Percentiles rank a stretch among this genome's conserved stretches.
Conservation (phyloP, 2,113 vertebrate species). For the Cyprinodon brontotheroides region DNA sequence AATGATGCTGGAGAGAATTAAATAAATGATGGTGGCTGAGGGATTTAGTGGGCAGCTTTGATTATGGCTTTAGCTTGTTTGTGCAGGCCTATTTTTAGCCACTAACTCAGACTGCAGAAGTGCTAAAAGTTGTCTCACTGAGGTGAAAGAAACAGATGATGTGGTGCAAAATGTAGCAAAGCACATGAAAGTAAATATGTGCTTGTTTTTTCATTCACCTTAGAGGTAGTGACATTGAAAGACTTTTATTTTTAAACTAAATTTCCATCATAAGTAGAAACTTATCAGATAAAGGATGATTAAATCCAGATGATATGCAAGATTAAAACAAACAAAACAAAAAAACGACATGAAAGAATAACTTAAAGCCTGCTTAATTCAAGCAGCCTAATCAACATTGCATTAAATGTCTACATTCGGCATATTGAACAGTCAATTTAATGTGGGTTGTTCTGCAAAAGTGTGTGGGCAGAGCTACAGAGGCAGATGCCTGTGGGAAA, state of each 20-base stretch:
- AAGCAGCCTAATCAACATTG: background rate
- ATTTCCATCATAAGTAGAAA: background rate
- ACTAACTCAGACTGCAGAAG: constrained; percentile 33
- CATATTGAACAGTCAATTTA: constrained; percentile 8
- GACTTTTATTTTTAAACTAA: background rate
- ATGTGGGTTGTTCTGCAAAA: constrained; percentile 10
- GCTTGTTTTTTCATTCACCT: constrained; percentile 18
- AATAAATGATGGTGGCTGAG: background rate
- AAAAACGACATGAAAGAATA: too few relatives aligned
- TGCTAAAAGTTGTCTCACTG: constrained; percentile 25
- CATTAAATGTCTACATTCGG: background rate
- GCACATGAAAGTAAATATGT: constrained; percentile 5
- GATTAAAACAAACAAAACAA: too few relatives aligned
- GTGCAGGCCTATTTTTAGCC: constrained; percentile 50
- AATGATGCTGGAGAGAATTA: background rate
- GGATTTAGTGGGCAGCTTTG: constrained; percentile 23
- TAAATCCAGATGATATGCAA: background rate
- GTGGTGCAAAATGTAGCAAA: constrained; percentile 48
- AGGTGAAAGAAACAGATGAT: constrained; percentile 34
- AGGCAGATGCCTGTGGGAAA: constrained; percentile 17
- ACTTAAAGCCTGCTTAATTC: too few relatives aligned
- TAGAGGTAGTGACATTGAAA: background rate
- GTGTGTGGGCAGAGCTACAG: constrained; percentile 24
- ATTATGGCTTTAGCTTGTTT: constrained; percentile 35
- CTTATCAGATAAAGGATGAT: background rate